Evolutionary conservation across 1,140 invertebrate species (phyloP), one percentile per base, ranked within the genome.

Genomic region (Pseudobourletiella spinata): DNA sequence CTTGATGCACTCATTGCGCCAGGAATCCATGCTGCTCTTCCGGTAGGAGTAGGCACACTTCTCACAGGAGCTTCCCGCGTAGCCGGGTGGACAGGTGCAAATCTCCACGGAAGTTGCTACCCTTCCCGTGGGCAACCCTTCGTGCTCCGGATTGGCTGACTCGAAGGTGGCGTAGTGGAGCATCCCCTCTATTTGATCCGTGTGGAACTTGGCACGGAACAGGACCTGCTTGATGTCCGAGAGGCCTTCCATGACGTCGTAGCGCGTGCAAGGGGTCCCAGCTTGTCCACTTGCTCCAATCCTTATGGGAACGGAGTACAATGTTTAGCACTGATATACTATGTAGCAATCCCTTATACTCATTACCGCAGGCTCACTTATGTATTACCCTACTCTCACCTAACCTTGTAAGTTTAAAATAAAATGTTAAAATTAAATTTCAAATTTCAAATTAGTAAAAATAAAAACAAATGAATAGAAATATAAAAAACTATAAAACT

Each of bases 171-270:
- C 65, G 16, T 42, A 44, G 20, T 63, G 60, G 16, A 70, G 32
- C 83, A 79, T 82, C 39, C 86, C 88, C 77, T 95, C 91, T 61
- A 91, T 85, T 77, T 99, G 95, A 73, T 95, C 91, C 0, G 88
- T 89, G 73, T 97, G 91, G 75, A 87, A 98, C 57, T 91, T 89
- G 0, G 91, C 92, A 57, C 93, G 80, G 25, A 98, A 81, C 69
- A 98, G 79, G 16, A 98, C 71, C 28, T 86, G 77, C 62, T 86
- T 83, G 0, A 99, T 71, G 67, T 91, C 82, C 3, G 84, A 79
- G n/a, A 98, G 75, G 1, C 94, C 82, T 25, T 84, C 82, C 73
- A 98, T 83, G 71, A 98, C 86, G 71, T 96, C 84, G 4, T 77
- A 74, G 62, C 90, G 79, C 1, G 83, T 82, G 2, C 89, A 88